Conservation (phyloP, 2,888 invertebrate genomes). For the Pollenia griseotomentosa region DNA sequence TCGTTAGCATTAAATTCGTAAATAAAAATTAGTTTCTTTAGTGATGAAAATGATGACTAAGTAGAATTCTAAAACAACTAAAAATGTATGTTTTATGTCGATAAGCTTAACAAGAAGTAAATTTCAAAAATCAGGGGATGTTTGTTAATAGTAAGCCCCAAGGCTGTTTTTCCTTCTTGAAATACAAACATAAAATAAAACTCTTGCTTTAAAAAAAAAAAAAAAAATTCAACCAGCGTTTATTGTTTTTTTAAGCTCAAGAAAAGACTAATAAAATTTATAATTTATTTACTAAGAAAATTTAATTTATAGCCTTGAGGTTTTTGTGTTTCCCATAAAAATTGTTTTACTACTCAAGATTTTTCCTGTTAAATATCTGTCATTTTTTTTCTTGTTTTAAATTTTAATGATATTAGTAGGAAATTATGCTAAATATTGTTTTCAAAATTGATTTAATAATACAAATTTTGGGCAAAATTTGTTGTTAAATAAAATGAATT, state of each 20-base stretch:
- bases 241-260: not conserved
- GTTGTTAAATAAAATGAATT: not conserved
- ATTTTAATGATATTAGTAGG: slow-evolving; percentile 29
- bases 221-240: slow-evolving; percentile 1
- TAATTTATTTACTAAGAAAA: slow-evolving; percentile 70
- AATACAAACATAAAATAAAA: slow-evolving; percentile 6
- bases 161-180: slow-evolving; percentile 38
- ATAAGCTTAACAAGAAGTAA: slow-evolving; percentile 8
- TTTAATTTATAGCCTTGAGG: slow-evolving; percentile 66
- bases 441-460: slow-evolving; percentile 21
- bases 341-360: not conserved
- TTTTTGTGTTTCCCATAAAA: slow-evolving; percentile 4
- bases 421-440: slow-evolving; percentile 42
- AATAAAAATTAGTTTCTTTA: slow-evolving; percentile 67
- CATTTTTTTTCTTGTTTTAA: slow-evolving; percentile 12
- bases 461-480: not conserved
- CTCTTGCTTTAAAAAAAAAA: slow-evolving; percentile 19
- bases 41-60: slow-evolving; percentile 64
- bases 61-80: slow-evolving; percentile 24
- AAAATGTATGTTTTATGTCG: slow-evolving; percentile 2
- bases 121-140: slow-evolving; percentile 51
- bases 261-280: slow-evolving; percentile 61
- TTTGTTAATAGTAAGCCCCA: slow-evolving; percentile 53
- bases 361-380: slow-evolving; percentile 13
- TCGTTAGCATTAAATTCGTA: slow-evolving; percentile 46